Base-by-base conservation (phyloP, 1,140 invertebrate genomes). In the Leguminivora glycinivorella region DNA sequence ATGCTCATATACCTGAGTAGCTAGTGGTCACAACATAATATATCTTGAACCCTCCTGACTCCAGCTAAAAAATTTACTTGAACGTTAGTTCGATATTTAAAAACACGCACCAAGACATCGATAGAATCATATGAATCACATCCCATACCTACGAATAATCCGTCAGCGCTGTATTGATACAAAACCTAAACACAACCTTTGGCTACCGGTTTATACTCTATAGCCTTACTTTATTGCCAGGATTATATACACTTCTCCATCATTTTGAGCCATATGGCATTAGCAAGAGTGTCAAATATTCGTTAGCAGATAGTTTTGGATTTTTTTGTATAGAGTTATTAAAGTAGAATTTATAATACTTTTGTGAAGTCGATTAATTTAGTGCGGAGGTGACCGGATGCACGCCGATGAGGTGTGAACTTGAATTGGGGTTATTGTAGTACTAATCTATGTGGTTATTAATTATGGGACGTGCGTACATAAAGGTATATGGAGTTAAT, bases 121-220 rank as follows among this genome's bases (percentile, higher is more conserved):
- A 63, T 63, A 63, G 2, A 14, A 26, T 56, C n/a, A 14, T 17
- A 29, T 31, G 6, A 4, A 26, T 7, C 14, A 29, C 7, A 31
- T 29, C 25, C 43, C 84, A 74, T 75, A 76, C n/a, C 77, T 83
- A 85, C 60, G 29, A 34, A 69, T 58, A 75, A 73, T 66, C 75
- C 78, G 75, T 80, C 80, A 81, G 74, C 81, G 76, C 75, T 73
- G 75, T 73, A 77, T 76, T 81, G 76, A 81, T 78, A 85, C 81
- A 84, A 83, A 82, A 81, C 78, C 75, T 79, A 79, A 82, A 74
- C 77, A 78, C 76, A 85, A 88, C 87, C 84, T 84, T 83, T 83
- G 78, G 85, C 87, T 89, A 89, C 87, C 85, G 87, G 82, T 87
- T 83, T 82, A 83, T 83, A 77, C 26, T 63, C n/a, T 7, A 63